A percentile compares a stretch with the other conserved stretches of the same genome.
phyloP scores from a whole-genome alignment of 2,797 vertebrate species.

The Chrysocyon brachyurus region DNA sequence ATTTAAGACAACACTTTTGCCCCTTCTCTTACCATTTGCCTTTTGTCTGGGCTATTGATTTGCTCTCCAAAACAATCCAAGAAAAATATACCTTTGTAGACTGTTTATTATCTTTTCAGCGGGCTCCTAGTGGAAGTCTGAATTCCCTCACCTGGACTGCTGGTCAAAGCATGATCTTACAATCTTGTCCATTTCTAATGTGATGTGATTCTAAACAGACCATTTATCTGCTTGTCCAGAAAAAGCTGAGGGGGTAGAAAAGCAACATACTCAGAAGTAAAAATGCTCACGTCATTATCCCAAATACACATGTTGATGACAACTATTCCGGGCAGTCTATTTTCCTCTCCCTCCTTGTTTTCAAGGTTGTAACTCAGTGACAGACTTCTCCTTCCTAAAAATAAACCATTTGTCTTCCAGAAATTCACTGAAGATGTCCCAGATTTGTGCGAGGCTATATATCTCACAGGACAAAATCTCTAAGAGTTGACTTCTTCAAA shows the following conservation, averaged over 20 bases:
- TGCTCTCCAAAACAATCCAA: conserved; percentile 49
- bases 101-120: conserved; percentile 35
- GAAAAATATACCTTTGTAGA: conserved; percentile 25
- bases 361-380: conserved; percentile 71
- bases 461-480: background rate
- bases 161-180: conserved; percentile 40
- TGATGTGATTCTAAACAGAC: conserved; percentile 74
- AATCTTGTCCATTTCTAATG: conserved; percentile 53
- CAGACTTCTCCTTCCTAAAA: conserved; percentile 66
- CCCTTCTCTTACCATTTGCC: background rate
- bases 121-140: background rate
- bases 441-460: background rate
- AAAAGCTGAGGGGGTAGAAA: conserved; percentile 69
- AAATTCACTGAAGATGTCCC: conserved; percentile 64
- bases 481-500: conserved; percentile 15
- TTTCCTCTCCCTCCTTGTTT: conserved; percentile 63
- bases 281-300: conserved; percentile 73
- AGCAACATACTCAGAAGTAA: conserved; percentile 75
- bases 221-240: conserved; percentile 71
- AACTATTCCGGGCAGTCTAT: conserved; percentile 64
- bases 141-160: conserved; percentile 53
- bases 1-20: conserved; percentile 15
- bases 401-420: conserved; percentile 69
- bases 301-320: conserved; percentile 63
- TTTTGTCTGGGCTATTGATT: conserved; percentile 49